Percentiles rank a stretch among this genome's conserved stretches.
phyloP scores from a whole-genome alignment of 2,797 vertebrate genomes.

The Microctenopoma lineatum region DNA sequence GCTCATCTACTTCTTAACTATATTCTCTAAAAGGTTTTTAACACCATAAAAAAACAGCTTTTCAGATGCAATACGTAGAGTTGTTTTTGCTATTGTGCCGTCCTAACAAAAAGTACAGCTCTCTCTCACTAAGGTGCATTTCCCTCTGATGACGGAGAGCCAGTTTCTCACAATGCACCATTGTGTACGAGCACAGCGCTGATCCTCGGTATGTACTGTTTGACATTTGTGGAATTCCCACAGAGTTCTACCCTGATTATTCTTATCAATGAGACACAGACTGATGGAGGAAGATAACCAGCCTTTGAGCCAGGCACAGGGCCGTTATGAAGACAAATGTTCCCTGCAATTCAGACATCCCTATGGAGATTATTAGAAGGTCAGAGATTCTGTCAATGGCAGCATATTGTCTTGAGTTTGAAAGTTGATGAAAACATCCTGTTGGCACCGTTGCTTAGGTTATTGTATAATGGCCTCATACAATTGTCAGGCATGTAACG shows the following conservation, averaged over 20 bases:
- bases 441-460: conserved; percentile 23
- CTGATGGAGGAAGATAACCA: conserved; percentile 65
- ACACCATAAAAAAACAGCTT: no score
- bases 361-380: conserved; percentile 62
- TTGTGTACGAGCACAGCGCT: conserved; percentile 53
- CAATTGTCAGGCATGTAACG: conserved; percentile 8
- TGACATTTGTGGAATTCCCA: conserved; percentile 69
- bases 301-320: conserved; percentile 49
- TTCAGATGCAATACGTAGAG: background rate
- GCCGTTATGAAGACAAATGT: conserved; percentile 48
- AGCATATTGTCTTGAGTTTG: conserved; percentile 52
- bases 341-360: conserved; percentile 41
- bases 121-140: conserved; percentile 49
- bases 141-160: conserved; percentile 35
- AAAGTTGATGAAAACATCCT: conserved; percentile 53
- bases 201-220: conserved; percentile 55
- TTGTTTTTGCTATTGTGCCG: background rate
- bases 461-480: conserved; percentile 10
- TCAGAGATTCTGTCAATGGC: conserved; percentile 62
- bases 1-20: no score
- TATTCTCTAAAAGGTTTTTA: no score
- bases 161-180: conserved; percentile 57
- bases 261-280: conserved; percentile 73
- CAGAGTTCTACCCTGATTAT: conserved; percentile 59
- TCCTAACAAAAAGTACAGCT: conserved; percentile 28